Evolutionary conservation across 2,113 vertebrate species (phyloP), one percentile per base, ranked within the genome.

Genomic region (Hemiprocne comata): DNA sequence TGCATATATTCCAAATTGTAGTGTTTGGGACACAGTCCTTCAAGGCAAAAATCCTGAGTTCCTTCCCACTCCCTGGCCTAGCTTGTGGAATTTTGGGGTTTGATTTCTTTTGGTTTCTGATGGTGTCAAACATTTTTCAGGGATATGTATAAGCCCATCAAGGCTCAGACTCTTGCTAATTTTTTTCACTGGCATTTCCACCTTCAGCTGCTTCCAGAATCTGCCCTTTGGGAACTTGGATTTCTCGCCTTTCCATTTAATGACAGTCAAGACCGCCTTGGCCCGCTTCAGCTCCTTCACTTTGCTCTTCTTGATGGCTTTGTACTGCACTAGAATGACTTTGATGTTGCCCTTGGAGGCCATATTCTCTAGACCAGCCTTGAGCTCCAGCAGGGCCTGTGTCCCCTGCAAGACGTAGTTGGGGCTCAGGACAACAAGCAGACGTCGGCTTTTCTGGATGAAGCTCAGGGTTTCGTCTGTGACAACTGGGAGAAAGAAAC

Each of bases 401-500:
- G 99, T 99, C 82, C 99, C 99, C 96, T 97, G 98, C 19, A 98
- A 97, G 79, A 98, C 97, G 87, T 99, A 99, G 95, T 98, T 98
- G 14, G 99, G 98, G 86, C 99, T 99, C 93, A 99, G 96, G 29
- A 99, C 98, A 96, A 99, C 99, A 97, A 99, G 97, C 89, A 99
- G 98, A 90, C 98, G 98, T 84, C 98, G 98, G 96, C 99, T 99
- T 95, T 98, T 99, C 94, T 98, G 98, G 97, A 99, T 99, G 94
- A 99, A 99, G 94, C 98, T 98, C 98, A 99, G 98, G 48, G 99
- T 99, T 97, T 99, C 99, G 6, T 99, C 99, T 87, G 99, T 99
- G 97, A 99, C 98, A 98, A 99, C 99, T 99, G 98, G 80, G 97
- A 98, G 93, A 95, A 95, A 98, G 97, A 98, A 97, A 97, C 76